Evolutionary conservation across 2,888 invertebrate genomes (phyloP), one percentile per base, ranked within the genome.

Genomic region (Drosophila paramelanica): DNA sequence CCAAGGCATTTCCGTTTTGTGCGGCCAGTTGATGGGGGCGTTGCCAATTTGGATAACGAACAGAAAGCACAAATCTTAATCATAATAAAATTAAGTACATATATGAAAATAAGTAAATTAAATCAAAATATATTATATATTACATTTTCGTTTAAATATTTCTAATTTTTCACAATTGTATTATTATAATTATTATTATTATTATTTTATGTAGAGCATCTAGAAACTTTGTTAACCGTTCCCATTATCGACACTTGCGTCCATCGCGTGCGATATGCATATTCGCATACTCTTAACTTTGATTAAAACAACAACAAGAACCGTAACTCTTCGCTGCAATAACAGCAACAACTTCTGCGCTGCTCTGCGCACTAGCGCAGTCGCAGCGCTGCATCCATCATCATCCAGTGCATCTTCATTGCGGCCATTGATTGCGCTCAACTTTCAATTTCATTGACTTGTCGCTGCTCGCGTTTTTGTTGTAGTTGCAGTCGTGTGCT

Each of bases 401-500:
- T 50, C 38, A 17, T 57, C 46, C 17, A 43, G 45, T 31, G 46
- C 45, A 56, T 38, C 60, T 52, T 46, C 45, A 49, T 57, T 45
- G 20, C 49, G 59, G 50, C 51, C 77, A 71, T 67, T 74, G 71
- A 79, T 71, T 82, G 76, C 64, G 58, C 51, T 70, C 46, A 66
- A 85, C 85, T 85, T 89, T 85, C 89, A 61, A 66, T 85, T 85
- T 85, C 85, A 79, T 72, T 87, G 79, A 84, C 52, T 80, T 61
- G 58, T 46, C 23, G 62, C 27, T 61, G 50, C 14, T 53, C 36
- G 42, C 46, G 20, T 46, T 73, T 20, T 56, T 46, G 43, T 57
- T 56, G 57, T 46, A 46, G 53, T 33, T 46, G 51, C 20, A 23
- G 61, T 55, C 23, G 33, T 62, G 59, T 57, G 56, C 52, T 31